Evolutionary conservation across 1,140 invertebrate species (phyloP), one percentile per base, ranked within the genome.

Genomic region (Rhynchophorus ferrugineus): DNA sequence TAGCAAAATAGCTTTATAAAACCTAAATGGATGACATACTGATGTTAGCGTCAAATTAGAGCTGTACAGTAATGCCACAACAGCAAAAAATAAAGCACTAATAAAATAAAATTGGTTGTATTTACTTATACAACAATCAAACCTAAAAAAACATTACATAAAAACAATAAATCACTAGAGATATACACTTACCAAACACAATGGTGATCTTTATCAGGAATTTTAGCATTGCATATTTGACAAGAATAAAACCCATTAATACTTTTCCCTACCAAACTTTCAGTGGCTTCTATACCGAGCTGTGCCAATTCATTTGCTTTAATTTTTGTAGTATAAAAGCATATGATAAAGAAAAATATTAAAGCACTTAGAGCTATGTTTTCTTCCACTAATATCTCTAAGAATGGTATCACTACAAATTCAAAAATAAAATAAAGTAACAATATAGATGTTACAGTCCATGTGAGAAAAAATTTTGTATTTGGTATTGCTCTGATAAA

Each of bases 31-130:
- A 70, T 84, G 81, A 60, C 83, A 87, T 1, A 84, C 75, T 21
- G 79, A 81, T 2, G 83, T 85, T 46, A 87, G 71, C 2, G 80
- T 82, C 49, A 85, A 72, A 69, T 84, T 83, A 1, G 81, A 79
- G 38, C 81, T 81, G 63, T 81, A 79, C 34, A 82, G 63, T 50
- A 85, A 71, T 44, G 80, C 77, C 24, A 72, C 59, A 36, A 79
- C 73, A 14, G 77, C 78, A 59, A 77, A 76, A 24, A 82, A 61
- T 50, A 82, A 70, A 17, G 78, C 78, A 29, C 69, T 61, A 13
- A 84, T 58, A 61, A 81, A 85, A 67, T 77, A 78, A 33, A 65
- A 71, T 38, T 82, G 75, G 62, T 85, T 85, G 54, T 76, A 76
- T 43, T 74, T 71, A 36, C 83, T 76, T 50, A 86, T 76, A 63